Evolutionary conservation across 2,113 vertebrate species (phyloP).

Genomic region (Neolamprologus sp.): DNA sequence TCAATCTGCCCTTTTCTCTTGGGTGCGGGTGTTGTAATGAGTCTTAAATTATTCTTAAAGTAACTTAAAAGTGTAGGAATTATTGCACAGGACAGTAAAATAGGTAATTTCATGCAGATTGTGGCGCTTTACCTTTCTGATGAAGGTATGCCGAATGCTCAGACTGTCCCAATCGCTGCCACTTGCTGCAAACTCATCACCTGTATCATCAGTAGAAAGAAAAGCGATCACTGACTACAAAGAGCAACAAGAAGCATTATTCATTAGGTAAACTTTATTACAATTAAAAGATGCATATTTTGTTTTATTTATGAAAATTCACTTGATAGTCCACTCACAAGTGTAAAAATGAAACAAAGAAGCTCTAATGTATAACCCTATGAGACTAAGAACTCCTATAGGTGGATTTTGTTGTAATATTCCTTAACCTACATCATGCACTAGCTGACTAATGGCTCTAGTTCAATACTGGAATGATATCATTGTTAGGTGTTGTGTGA

Average conservation of each 20-base stretch:
- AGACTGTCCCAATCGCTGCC: slow-evolving; percentile 73
- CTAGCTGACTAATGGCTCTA: background rate
- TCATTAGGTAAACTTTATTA: background rate
- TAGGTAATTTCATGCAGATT: background rate
- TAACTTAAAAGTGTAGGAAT: background rate
- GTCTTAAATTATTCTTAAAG: background rate
- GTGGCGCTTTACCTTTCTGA: slow-evolving; percentile 78
- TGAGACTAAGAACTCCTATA: background rate
- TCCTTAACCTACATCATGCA: background rate
- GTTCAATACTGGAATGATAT: background rate
- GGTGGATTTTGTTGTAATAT: background rate
- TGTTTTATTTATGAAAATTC: background rate
- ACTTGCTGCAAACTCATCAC: slow-evolving; percentile 67
- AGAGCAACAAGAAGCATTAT: background rate
- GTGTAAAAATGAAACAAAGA: background rate
- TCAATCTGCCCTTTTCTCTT: background rate
- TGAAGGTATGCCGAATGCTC: slow-evolving; percentile 83
- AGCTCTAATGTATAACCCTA: background rate
- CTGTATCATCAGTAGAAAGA: slow-evolving; percentile 7
- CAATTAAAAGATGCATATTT: background rate
- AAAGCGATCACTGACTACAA: background rate
- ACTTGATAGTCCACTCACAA: background rate
- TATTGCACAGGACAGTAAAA: background rate
- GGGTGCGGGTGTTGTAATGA: background rate
- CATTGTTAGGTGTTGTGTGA: background rate